Base-by-base conservation (phyloP, 1,140 invertebrate species). In the Zaprionus ghesquierei region DNA sequence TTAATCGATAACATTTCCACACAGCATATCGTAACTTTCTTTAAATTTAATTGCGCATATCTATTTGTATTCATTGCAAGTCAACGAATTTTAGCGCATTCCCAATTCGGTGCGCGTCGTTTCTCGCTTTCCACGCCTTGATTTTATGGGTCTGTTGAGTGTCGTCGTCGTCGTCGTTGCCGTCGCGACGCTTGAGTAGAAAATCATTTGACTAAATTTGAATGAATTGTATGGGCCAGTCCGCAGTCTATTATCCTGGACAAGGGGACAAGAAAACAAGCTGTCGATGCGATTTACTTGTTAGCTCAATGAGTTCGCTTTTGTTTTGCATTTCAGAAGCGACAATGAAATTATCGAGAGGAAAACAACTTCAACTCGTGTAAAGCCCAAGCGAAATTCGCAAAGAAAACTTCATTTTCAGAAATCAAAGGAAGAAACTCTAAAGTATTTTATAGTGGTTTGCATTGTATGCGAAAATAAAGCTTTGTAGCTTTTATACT, bases 141-240 rank as follows among this genome's bases (percentile, higher is more conserved):
- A 60, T 62, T 69, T 69, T 61, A 69, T 55, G 59, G 59, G 13
- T 63, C 35, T 63, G 59, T 63, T 63, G 50, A 69, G 66, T 54
- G 60, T 63, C 25, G 22, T 41, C 27, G 59, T 41, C 35, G 35
- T 15, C 33, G 33, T n/a, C 31, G 58, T 46, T 13, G 44, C 20
- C 27, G 50, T 63, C 50, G 66, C 66, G 41, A 69, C 46, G 56
- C 66, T 69, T 46, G 66, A 69, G 59, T 61, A 46, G 59, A 63
- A 69, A 69, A 63, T 55, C 35, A 69, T 68, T 68, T 68, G 46
- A 60, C 65, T 35, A 62, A 69, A 60, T 33, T 69, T 69, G 13
- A 55, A 69, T 54, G 44, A 55, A 27, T 35, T 50, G 55, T 22
- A 46, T 35, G 46, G 29, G 46, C 49, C 15, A 29, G 25, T 46